phyloP scores from a whole-genome alignment of 30 jellyfish, hydroid and myxozoan species.

The Phacellophora camtschatica region DNA sequence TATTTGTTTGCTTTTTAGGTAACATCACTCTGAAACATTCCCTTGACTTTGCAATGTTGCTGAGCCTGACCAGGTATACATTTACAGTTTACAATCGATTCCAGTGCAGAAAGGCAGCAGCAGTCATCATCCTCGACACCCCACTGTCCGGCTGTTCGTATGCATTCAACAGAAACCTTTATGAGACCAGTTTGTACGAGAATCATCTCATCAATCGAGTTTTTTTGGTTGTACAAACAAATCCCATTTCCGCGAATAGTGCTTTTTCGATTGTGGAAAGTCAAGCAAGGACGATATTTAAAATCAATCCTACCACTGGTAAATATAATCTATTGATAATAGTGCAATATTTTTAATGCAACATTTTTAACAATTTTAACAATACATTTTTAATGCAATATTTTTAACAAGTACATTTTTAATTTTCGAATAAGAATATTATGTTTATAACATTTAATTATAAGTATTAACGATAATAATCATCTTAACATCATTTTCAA shows the following conservation, averaged over 20 bases:
- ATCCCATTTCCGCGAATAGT: slow-evolving; percentile 30
- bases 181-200: slow-evolving; percentile 65
- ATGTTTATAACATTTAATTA: too few relatives aligned
- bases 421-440: too few relatives aligned
- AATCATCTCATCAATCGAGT: slow-evolving; percentile 24
- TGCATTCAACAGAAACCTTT: slow-evolving; percentile 32
- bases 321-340: too few relatives aligned
- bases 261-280: slow-evolving; percentile 63
- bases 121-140: slow-evolving; percentile 42
- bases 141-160: slow-evolving; percentile 62
- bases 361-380: too few relatives aligned
- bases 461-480: too few relatives aligned
- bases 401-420: too few relatives aligned
- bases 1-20: not conserved
- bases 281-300: slow-evolving; percentile 45
- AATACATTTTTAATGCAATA: too few relatives aligned
- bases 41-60: slow-evolving; percentile 37
- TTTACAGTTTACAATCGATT: slow-evolving; percentile 65
- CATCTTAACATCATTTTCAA: too few relatives aligned
- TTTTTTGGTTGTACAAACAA: slow-evolving; percentile 50
- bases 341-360: too few relatives aligned
- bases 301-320: slow-evolving; percentile 68
- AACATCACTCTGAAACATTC: slow-evolving; percentile 7
- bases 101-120: slow-evolving; percentile 62
- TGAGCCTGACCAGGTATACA: slow-evolving; percentile 27